These are phyloP conservation scores for Pangasius sanitwongsei DNA, from an alignment of 2,797 vertebrate genomes.

Conservation along the genomic window DNA sequence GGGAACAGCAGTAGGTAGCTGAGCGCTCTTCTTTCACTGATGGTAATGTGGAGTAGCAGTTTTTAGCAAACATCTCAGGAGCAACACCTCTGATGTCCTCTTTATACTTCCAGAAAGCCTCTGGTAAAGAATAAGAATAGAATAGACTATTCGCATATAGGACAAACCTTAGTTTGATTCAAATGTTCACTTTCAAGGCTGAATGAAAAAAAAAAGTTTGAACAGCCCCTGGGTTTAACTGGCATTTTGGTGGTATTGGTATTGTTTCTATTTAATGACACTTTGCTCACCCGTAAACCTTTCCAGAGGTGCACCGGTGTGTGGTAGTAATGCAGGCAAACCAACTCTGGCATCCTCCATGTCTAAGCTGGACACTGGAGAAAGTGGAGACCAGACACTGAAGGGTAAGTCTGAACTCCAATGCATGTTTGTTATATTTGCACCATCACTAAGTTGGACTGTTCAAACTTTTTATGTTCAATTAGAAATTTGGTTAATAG, in stretches of 20 bases:
- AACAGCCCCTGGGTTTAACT: neutral
- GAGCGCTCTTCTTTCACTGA: conserved; percentile 46
- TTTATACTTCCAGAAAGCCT: conserved; percentile 50
- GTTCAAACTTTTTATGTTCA: neutral
- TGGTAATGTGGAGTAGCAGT: conserved; percentile 22
- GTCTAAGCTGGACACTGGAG: conserved; percentile 41
- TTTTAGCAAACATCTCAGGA: conserved; percentile 36
- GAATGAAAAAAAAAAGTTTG: neutral
- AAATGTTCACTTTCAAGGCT: neutral
- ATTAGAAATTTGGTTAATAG: neutral
- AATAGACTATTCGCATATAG: neutral
- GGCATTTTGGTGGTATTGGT: neutral
- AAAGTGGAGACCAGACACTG: neutral
- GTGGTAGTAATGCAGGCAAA: conserved; percentile 31
- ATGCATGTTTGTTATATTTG: neutral
- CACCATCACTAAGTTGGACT: neutral
- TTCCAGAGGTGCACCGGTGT: conserved; percentile 31
- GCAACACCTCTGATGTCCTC: conserved; percentile 13
- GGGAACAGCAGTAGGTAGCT: conserved; percentile 24
- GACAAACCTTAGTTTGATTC: neutral
- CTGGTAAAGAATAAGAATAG: conserved; percentile 21
- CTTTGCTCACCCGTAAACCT: conserved; percentile 47
- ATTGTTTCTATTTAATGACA: neutral
- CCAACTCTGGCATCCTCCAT: conserved; percentile 4
- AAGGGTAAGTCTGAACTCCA: neutral